Percentiles rank a stretch among this genome's conserved stretches.
Evolutionary conservation across 2,113 vertebrate species (phyloP).

Genomic region (Eulacestoma nigropectus): DNA sequence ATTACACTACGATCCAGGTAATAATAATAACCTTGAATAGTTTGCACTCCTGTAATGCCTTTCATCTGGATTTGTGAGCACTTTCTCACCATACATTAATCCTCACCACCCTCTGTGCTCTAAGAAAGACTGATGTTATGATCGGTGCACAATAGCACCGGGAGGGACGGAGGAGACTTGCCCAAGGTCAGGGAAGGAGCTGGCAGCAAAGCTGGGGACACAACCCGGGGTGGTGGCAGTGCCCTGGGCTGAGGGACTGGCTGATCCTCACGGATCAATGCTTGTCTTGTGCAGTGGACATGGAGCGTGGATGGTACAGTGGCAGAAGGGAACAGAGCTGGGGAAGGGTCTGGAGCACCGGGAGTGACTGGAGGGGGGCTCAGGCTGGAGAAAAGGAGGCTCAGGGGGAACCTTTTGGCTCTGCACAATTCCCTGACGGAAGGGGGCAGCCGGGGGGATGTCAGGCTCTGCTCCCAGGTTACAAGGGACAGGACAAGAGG

Average conservation of each 20-base stretch:
- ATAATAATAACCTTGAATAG: constrained; percentile 61
- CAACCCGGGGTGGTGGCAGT: not conserved
- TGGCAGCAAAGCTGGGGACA: not conserved
- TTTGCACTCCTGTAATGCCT: constrained; percentile 35
- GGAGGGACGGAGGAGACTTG: not conserved
- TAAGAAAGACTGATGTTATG: constrained; percentile 17
- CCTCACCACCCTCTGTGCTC: not conserved
- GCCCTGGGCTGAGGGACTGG: not conserved
- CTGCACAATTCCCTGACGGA: not conserved
- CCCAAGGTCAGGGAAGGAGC: constrained; percentile 5
- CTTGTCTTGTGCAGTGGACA: no score
- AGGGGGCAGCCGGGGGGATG: not conserved
- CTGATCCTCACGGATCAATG: not conserved
- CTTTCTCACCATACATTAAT: constrained; percentile 59
- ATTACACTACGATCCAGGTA: constrained; percentile 40
- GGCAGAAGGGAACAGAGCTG: not conserved
- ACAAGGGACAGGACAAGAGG: not conserved
- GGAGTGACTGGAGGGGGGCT: not conserved
- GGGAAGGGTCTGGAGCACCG: not conserved
- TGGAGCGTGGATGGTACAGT: not conserved
- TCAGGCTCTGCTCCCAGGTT: not conserved
- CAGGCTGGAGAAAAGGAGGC: not conserved
- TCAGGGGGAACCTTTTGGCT: not conserved
- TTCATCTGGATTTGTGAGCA: constrained; percentile 43
- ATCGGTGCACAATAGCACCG: not conserved